Conservation (phyloP, 1,140 invertebrate species). For the Drosophila insularis region DNA sequence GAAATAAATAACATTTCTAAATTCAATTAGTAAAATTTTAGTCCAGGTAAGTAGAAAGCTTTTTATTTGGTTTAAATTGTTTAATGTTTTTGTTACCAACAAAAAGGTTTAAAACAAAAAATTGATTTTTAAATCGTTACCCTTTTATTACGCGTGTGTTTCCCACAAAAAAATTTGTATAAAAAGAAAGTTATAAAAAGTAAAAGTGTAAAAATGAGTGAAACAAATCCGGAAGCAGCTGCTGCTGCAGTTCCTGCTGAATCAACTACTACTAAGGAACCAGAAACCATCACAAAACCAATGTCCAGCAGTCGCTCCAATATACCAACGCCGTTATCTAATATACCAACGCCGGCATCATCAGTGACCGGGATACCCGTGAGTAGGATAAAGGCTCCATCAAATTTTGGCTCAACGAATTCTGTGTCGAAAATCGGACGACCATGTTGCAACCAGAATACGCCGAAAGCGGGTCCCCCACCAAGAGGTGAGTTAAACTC, state of each 20-base stretch:
- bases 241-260: constrained; percentile 8
- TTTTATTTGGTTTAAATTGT: background rate
- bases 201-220: constrained; percentile 58
- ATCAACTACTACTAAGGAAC: constrained; percentile 9
- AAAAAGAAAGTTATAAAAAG: constrained; percentile 15
- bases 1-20: background rate
- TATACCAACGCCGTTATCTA: background rate
- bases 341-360: constrained; percentile 59
- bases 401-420: constrained; percentile 53
- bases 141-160: constrained; percentile 60
- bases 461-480: constrained; percentile 72
- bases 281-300: constrained; percentile 37
- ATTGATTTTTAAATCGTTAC: constrained; percentile 45
- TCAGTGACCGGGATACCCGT: constrained; percentile 61
- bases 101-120: background rate
- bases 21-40: background rate
- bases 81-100: no score
- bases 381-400: constrained; percentile 60
- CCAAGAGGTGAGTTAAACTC: constrained; percentile 65
- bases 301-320: constrained; percentile 42
- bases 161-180: constrained; percentile 18
- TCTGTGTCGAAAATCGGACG: constrained; percentile 75
- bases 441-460: constrained; percentile 65
- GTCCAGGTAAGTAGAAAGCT: constrained; percentile 4
- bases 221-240: constrained; percentile 25